Conservation (phyloP, 2,888 invertebrate species). For the Fabriciana adippe region DNA sequence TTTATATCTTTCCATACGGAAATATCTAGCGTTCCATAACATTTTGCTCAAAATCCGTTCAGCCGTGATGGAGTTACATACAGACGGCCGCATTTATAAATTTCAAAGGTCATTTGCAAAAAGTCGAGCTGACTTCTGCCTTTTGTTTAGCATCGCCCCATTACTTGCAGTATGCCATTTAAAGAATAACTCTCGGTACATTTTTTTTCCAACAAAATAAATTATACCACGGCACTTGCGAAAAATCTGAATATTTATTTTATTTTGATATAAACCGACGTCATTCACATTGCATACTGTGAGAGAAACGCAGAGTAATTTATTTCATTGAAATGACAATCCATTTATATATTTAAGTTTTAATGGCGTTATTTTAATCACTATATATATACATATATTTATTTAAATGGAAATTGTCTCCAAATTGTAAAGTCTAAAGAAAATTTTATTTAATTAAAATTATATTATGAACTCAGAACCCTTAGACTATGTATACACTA, state of each 20-base stretch:
- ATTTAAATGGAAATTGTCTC: no score
- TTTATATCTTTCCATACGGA: no score
- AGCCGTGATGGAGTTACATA: neutral
- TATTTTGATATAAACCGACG: neutral
- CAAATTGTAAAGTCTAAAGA: no score
- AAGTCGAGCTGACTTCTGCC: neutral
- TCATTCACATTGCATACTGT: neutral
- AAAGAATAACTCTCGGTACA: neutral
- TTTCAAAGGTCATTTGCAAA: neutral
- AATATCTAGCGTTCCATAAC: no score
- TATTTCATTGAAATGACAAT: no score
- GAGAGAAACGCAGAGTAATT: no score
- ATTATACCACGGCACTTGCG: neutral
- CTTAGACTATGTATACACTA: no score
- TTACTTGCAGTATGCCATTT: conserved; percentile 11
- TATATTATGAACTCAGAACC: no score
- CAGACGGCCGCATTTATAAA: neutral
- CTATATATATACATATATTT: neutral
- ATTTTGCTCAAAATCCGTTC: neutral
- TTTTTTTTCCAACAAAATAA: conserved; percentile 5
- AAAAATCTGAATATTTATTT: neutral
- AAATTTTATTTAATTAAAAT: no score
- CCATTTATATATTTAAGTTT: no score
- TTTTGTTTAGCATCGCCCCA: conserved; percentile 4
- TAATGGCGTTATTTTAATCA: neutral